phyloP scores from a whole-genome alignment of 2,113 vertebrate species.

The Fukomys damarensis region DNA sequence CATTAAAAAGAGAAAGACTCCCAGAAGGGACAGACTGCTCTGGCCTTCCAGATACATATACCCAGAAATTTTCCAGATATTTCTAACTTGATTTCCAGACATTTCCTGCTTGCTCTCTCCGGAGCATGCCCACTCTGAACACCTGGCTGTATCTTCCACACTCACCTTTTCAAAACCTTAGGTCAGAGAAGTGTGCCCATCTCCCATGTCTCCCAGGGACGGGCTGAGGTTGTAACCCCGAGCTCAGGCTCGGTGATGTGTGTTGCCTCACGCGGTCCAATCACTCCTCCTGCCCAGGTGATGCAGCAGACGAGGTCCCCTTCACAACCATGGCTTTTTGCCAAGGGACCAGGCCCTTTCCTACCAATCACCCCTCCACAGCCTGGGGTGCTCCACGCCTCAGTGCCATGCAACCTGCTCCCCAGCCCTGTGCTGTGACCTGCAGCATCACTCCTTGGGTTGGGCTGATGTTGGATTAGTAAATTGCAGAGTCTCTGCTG shows the following conservation, averaged over 20 bases:
- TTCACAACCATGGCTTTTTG: neutral
- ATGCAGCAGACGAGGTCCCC: neutral
- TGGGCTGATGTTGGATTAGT: neutral
- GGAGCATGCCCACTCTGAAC: rapidly evolving
- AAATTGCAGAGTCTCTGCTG: neutral
- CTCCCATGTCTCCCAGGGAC: neutral
- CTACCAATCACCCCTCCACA: neutral
- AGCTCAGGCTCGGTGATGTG: neutral
- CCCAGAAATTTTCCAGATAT: neutral
- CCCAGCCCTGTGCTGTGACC: neutral
- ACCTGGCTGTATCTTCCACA: neutral
- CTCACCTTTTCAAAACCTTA: neutral
- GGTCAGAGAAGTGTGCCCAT: neutral
- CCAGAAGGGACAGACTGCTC: neutral
- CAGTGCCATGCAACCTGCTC: neutral
- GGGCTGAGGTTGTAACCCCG: neutral
- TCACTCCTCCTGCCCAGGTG: neutral
- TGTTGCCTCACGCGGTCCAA: neutral
- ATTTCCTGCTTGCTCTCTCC: neutral
- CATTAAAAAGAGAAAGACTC: neutral
- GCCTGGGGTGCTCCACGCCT: rapidly evolving
- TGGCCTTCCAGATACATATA: neutral
- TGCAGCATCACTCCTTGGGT: neutral
- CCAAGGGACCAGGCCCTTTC: neutral
- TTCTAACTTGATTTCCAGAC: neutral